Base-by-base conservation (phyloP, 2,888 invertebrate species). In the Hyalella azteca region DNA sequence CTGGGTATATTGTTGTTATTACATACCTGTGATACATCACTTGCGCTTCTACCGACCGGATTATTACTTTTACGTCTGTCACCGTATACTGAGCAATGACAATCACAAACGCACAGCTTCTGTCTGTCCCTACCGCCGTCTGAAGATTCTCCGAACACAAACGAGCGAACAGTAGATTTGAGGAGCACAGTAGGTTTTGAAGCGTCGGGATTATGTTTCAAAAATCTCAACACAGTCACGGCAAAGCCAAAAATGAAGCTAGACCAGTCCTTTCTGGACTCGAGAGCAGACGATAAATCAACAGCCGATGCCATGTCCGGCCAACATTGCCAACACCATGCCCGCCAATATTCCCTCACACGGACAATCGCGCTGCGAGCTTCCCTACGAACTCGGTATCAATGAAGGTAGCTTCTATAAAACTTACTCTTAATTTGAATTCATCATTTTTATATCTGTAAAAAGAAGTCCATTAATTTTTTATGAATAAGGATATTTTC, bases 231-330 rank as follows among this genome's bases (percentile, higher is more conserved):
- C 13, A 66, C 29, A 29, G 36, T 66, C n/a, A 66, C 32, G 36
- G 66, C 66, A 15, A 66, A 66, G 9, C 66, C 66, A 13, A 66
- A 66, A 36, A 66, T 13, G 36, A 66, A 36, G 32, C 36, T 36
- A 29, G 66, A 66, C 66, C 66, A 66, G 66, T 66, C 66, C 36
- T 66, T 66, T 66, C 29, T 66, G 29, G 66, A 19, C 66, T 66
- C 66, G 9, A 66, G 19, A 36, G 66, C 66, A n/a, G 66, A 36
- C 7, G 66, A 66, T n/a, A 36, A 7, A n/a, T 32, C 19, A 36
- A 22, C 11, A 11, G 26, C 29, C 9, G 66, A 2, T 15, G 66
- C 66, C 66, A 66, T 66, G 22, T 66, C 36, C 54, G 54, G 54
- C 26, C 54, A 54, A 22, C 54, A 54, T 54, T 3, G 7, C 54